A percentile compares a stretch with the other conserved stretches of the same genome.
Evolutionary conservation across 2,113 vertebrate genomes (phyloP).

Genomic region (Diglossa brunneiventris): DNA sequence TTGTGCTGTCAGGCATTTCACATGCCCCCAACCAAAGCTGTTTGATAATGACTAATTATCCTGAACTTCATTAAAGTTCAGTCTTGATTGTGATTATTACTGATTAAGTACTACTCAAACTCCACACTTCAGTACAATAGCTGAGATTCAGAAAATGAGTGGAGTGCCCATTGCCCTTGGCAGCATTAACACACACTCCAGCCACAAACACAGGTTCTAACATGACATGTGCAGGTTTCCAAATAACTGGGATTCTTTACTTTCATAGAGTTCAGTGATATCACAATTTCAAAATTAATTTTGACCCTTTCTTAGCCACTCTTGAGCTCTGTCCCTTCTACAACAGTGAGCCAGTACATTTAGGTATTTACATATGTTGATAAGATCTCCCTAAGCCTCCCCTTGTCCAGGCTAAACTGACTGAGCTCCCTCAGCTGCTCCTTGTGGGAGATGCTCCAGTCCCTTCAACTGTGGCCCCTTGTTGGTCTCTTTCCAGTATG

Average conservation of each 20-base stretch:
- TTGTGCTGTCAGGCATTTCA: background rate
- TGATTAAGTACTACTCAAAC: background rate
- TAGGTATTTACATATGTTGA: background rate
- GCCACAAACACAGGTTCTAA: background rate
- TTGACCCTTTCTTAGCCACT: background rate
- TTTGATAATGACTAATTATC: constrained; percentile 10
- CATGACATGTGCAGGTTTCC: background rate
- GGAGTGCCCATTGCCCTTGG: background rate
- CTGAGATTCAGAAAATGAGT: background rate
- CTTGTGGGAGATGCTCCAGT: background rate
- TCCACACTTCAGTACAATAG: background rate
- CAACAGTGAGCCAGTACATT: background rate
- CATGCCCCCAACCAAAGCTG: background rate
- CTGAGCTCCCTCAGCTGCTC: background rate
- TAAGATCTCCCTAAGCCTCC: background rate
- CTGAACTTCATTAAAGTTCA: background rate
- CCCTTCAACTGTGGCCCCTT: background rate
- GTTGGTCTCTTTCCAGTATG: background rate
- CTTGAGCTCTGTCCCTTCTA: background rate
- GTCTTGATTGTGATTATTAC: constrained; percentile 21
- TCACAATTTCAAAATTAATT: background rate
- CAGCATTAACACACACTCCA: background rate
- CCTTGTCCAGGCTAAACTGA: background rate
- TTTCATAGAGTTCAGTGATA: background rate
- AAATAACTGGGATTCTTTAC: background rate